Percentiles rank a stretch among this genome's conserved stretches.
Evolutionary conservation across 2,888 invertebrate genomes (phyloP).

Genomic region (Xylophagus ater): DNA sequence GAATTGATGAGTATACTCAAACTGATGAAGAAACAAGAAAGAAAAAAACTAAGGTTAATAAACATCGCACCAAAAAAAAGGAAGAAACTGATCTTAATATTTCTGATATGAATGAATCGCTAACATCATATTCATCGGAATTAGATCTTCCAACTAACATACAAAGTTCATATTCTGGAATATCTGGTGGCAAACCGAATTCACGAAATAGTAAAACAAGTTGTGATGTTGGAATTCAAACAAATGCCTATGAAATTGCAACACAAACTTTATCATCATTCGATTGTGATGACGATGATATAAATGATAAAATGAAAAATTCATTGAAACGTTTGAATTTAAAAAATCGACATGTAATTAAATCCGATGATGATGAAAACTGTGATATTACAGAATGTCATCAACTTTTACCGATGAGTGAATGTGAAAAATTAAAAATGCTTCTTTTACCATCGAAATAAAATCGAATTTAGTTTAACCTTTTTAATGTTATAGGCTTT

Average conservation of each 20-base stretch:
- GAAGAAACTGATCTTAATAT: constrained; percentile 23
- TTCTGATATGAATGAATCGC: constrained; percentile 30
- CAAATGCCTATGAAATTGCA: constrained; percentile 44
- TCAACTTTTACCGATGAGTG: constrained; percentile 31
- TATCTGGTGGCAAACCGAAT: constrained; percentile 36
- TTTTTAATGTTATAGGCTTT: no score
- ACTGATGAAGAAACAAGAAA: constrained; percentile 18
- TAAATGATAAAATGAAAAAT: constrained; percentile 25
- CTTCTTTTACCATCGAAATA: constrained; percentile 38
- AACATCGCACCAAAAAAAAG: constrained; percentile 13
- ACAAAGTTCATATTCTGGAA: constrained; percentile 40
- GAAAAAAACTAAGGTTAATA: constrained; percentile 21
- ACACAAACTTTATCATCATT: constrained; percentile 33
- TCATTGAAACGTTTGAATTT: constrained; percentile 24
- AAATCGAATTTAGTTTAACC: no score
- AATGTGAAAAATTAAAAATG: constrained; percentile 40
- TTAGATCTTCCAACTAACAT: constrained; percentile 35
- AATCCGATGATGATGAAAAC: constrained; percentile 23
- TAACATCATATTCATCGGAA: constrained; percentile 38
- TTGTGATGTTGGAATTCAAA: constrained; percentile 48
- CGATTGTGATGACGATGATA: constrained; percentile 25
- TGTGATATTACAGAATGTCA: constrained; percentile 27
- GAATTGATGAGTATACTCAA: constrained; percentile 24
- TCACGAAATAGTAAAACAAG: constrained; percentile 45
- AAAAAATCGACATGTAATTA: constrained; percentile 27